phyloP scores from a whole-genome alignment of 2,113 vertebrate species.

The Crotalus horridus region DNA sequence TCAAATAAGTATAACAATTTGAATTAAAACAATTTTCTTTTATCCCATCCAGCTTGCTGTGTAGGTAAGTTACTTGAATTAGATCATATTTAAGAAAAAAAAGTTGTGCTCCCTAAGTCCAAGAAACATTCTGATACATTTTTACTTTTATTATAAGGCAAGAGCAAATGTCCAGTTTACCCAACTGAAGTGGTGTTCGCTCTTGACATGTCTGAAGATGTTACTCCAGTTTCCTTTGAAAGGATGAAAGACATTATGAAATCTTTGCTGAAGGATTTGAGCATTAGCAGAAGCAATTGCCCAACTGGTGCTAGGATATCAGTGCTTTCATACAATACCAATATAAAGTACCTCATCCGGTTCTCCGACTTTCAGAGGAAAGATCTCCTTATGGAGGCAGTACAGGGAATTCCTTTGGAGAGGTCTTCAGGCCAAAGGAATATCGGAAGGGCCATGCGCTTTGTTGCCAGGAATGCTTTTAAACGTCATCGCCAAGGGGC shows the following conservation, averaged over 20 bases:
- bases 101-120: background rate
- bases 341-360: conserved; percentile 75
- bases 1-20: conserved; percentile 1
- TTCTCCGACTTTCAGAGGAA: conserved; percentile 77
- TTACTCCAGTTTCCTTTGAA: conserved; percentile 72
- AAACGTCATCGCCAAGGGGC: conserved; percentile 74
- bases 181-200: conserved; percentile 85
- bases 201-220: conserved; percentile 80
- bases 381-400: conserved; percentile 63
- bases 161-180: conserved; percentile 71
- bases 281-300: conserved; percentile 81
- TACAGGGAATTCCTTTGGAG: conserved; percentile 71
- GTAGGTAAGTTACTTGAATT: background rate
- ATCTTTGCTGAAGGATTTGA: conserved; percentile 70
- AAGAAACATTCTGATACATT: background rate
- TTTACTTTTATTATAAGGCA: conserved; percentile 52
- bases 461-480: conserved; percentile 80
- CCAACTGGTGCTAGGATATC: conserved; percentile 78
- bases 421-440: conserved; percentile 65
- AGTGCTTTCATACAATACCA: conserved; percentile 71
- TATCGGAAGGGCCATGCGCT: conserved; percentile 80
- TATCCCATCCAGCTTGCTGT: conserved; percentile 60
- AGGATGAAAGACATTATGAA: conserved; percentile 73
- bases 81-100: background rate
- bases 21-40: conserved; percentile 36